A percentile compares a stretch with the other conserved stretches of the same genome.
These are phyloP conservation scores for Meloe dianella DNA, from an alignment of 2,888 invertebrate species.

Conservation along the genomic window DNA sequence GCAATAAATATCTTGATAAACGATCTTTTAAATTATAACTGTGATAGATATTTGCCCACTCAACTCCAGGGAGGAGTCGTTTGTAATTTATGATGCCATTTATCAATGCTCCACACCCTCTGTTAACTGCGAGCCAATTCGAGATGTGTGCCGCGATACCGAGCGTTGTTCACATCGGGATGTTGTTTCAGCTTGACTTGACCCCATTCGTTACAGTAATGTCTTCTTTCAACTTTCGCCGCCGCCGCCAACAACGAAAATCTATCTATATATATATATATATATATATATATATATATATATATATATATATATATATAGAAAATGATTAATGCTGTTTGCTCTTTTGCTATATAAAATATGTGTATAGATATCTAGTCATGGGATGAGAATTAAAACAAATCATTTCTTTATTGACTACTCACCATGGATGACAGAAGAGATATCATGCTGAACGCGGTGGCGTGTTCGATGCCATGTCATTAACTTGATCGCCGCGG, in stretches of 20 bases:
- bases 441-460: conserved; percentile 21
- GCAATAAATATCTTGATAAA: conserved; percentile 62
- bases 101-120: conserved; percentile 62
- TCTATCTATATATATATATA: neutral
- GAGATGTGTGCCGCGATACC: conserved; percentile 64
- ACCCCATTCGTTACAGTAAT: conserved; percentile 60
- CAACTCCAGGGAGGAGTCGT: conserved; percentile 60
- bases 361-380: conserved; percentile 43
- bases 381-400: conserved; percentile 42
- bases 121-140: conserved; percentile 64
- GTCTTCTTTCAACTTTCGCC: conserved; percentile 61
- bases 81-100: conserved; percentile 61
- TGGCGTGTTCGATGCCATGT: conserved; percentile 35
- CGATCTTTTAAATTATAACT: conserved; percentile 62
- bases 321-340: conserved; percentile 50
- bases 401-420: conserved; percentile 48
- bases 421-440: conserved; percentile 25
- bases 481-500: conserved; percentile 32
- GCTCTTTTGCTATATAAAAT: conserved; percentile 39
- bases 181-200: conserved; percentile 60
- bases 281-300: neutral
- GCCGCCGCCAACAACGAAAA: conserved; percentile 36
- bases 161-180: conserved; percentile 53
- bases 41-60: conserved; percentile 62
- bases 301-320: conserved; percentile 17